Evolutionary conservation across 2,113 vertebrate genomes (phyloP).

Genomic region (Alligator mississippiensis): DNA sequence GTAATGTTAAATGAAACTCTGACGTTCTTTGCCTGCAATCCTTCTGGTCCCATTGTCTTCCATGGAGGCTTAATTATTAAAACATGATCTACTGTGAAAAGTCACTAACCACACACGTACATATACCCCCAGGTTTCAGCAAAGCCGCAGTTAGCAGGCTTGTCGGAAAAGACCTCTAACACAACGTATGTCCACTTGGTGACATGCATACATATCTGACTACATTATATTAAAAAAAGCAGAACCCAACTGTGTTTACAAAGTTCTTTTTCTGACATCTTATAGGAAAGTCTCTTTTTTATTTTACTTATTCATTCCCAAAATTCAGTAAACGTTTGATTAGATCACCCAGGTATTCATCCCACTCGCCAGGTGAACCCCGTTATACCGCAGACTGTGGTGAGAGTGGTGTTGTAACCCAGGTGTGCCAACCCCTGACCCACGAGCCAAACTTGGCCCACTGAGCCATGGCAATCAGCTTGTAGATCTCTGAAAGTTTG

Average conservation of each 20-base stretch:
- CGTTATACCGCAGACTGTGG: constrained; percentile 65
- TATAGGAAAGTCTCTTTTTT: neutral
- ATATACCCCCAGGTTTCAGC: neutral
- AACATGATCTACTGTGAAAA: neutral
- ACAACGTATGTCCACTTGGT: neutral
- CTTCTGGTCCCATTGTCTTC: neutral
- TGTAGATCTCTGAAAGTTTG: no score
- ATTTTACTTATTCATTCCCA: constrained; percentile 60
- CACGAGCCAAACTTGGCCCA: no score
- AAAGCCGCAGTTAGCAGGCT: neutral
- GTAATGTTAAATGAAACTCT: neutral
- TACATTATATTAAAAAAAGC: no score
- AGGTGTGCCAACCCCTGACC: no score
- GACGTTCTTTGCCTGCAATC: neutral
- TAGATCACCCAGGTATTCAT: constrained; percentile 52
- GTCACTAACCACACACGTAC: neutral
- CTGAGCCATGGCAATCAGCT: no score
- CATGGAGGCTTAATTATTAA: neutral
- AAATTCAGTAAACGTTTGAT: constrained; percentile 63
- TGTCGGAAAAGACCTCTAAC: neutral
- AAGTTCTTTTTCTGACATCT: constrained; percentile 6
- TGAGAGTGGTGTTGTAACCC: constrained; percentile 35
- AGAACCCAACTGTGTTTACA: no score
- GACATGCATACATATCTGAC: no score
- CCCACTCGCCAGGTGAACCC: constrained; percentile 9